Evolutionary conservation across 2,113 vertebrate genomes (phyloP), one percentile per base, ranked within the genome.

Genomic region (Hylia prasina): DNA sequence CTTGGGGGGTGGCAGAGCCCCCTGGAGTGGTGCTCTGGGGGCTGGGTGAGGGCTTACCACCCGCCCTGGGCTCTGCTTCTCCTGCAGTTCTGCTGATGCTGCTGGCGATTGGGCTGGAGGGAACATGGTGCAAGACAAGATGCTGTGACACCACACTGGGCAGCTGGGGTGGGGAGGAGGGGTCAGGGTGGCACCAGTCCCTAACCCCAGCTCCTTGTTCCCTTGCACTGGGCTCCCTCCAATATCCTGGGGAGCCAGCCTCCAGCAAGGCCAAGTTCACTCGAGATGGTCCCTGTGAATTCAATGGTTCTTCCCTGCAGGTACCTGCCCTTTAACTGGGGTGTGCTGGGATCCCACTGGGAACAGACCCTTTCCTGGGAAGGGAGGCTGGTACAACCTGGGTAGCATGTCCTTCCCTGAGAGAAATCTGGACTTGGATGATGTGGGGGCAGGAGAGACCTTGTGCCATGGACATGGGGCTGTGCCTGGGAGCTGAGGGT

Each of bases 11-110:
- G 48, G 35, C 70, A 90, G n/a, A 90, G 13, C 23, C 31, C 28
- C 30, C 57, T 14, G 3, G 7, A n/a, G 20, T 0, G 2, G 6
- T 66, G 42, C 35, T 1, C 0, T 45, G 37, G 33, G 8, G 11
- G 11, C 35, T 78, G 64, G 37, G 3, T 40, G 83, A 83, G 16
- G 79, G 35, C 89, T 73, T 16, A 76, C 68, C 33, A 6, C 68
- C 15, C 10, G 3, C 35, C 39, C 39, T n/a, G 13, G 56, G 53
- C 75, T 85, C 92, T 94, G 79, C 76, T 94, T 93, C 54, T 95
- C 92, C 96, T 93, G 35, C 97, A 98, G 98, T 98, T 98, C 95
- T 98, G 98, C 95, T 98, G 97, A 98, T 0, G 35, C 83, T 10
- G 18, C 66, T 10, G 11, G 53, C 5, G 18, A 30, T 8, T 37